phyloP scores from a whole-genome alignment of 2,113 vertebrate genomes.

The Cervus canadensis region DNA sequence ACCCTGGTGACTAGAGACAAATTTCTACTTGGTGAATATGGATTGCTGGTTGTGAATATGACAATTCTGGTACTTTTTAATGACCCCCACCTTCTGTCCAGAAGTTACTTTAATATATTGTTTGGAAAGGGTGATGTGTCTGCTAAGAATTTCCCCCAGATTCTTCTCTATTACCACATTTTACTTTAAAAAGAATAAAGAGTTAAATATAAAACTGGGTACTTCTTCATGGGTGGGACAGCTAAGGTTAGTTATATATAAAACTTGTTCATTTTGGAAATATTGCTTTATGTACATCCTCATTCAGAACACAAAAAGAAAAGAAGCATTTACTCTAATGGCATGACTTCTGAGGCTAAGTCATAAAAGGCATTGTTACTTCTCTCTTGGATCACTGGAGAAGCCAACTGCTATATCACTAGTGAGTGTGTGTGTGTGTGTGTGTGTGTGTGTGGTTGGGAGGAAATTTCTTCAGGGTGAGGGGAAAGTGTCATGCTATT shows the following conservation, averaged over 20 bases:
- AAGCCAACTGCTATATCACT: neutral
- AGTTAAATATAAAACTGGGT: neutral
- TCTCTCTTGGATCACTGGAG: neutral
- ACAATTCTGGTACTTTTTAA: neutral
- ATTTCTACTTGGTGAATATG: neutral
- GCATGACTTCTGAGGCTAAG: neutral
- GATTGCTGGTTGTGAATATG: neutral
- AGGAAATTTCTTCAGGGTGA: neutral
- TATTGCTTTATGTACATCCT: neutral
- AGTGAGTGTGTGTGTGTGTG: neutral
- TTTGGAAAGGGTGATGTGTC: neutral
- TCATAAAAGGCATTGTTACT: neutral
- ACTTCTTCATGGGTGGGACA: neutral
- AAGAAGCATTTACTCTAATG: neutral
- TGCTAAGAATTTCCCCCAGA: neutral
- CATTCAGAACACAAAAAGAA: neutral
- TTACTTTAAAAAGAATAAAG: neutral
- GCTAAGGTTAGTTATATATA: neutral
- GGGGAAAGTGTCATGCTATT: neutral
- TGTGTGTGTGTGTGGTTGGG: neutral
- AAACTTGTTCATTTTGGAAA: neutral
- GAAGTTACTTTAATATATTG: neutral
- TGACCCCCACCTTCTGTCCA: neutral
- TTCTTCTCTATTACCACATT: neutral
- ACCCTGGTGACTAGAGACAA: neutral